Evolutionary conservation across 1,140 invertebrate genomes (phyloP).

Genomic region (Sarcophaga bullata): DNA sequence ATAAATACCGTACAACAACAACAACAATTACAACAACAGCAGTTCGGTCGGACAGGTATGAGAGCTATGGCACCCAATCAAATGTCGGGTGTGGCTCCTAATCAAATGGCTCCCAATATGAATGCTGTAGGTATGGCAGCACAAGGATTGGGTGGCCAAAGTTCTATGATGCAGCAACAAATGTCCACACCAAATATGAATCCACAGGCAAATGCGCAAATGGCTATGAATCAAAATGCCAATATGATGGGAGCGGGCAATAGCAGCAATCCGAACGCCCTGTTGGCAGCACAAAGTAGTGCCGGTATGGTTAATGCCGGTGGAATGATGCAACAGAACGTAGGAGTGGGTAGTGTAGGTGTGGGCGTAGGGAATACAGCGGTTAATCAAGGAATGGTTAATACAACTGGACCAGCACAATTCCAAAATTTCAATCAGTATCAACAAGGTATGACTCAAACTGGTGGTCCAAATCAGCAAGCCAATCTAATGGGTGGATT

Average conservation of each 20-base stretch:
- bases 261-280: slow-evolving; percentile 41
- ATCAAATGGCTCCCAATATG: slow-evolving; percentile 67
- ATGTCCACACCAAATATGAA: slow-evolving; percentile 68
- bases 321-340: slow-evolving; percentile 55
- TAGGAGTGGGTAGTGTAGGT: slow-evolving; percentile 34
- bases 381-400: slow-evolving; percentile 55
- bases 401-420: slow-evolving; percentile 56
- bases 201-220: slow-evolving; percentile 64
- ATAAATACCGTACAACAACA: slow-evolving; percentile 65
- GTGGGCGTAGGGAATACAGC: background rate
- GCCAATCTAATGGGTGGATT: slow-evolving; percentile 66
- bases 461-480: slow-evolving; percentile 54
- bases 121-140: slow-evolving; percentile 67
- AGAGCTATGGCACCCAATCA: slow-evolving; percentile 65
- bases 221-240: slow-evolving; percentile 67
- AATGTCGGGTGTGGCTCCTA: slow-evolving; percentile 52
- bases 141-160: slow-evolving; percentile 68
- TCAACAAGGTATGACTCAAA: slow-evolving; percentile 51
- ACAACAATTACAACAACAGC: slow-evolving; percentile 57
- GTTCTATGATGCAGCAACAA: slow-evolving; percentile 65
- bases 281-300: slow-evolving; percentile 49
- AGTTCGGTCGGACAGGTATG: slow-evolving; percentile 63
- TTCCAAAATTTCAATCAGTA: slow-evolving; percentile 64
- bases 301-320: slow-evolving; percentile 54
- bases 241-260: slow-evolving; percentile 53